These are phyloP conservation scores for Caenorhabditis latens DNA, from an alignment of 1,140 invertebrate genomes.

Conservation along the genomic window DNA sequence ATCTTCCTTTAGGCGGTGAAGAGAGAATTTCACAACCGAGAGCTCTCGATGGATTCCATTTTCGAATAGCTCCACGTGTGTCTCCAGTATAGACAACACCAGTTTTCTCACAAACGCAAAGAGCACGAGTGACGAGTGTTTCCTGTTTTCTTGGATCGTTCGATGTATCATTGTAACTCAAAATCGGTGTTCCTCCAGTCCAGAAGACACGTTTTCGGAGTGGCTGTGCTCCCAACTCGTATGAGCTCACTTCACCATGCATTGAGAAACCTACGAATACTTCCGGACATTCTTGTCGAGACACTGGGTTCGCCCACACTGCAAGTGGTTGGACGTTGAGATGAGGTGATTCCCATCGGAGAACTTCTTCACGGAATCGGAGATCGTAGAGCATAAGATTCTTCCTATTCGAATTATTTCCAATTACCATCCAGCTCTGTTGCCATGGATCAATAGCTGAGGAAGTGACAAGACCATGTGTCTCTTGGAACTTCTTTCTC, in stretches of 20 bases:
- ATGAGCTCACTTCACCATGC: constrained; percentile 32
- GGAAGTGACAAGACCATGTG: constrained; percentile 42
- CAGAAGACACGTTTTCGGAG: constrained; percentile 11
- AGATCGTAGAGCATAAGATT: constrained; percentile 40
- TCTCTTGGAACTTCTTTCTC: constrained; percentile 45
- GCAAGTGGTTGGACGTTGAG: not conserved
- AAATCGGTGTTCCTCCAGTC: constrained; percentile 48
- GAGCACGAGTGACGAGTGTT: constrained; percentile 15
- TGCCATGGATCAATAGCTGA: constrained; percentile 59
- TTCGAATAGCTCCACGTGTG: constrained; percentile 59
- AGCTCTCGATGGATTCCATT: constrained; percentile 56
- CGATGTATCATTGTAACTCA: constrained; percentile 5
- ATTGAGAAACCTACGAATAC: constrained; percentile 28
- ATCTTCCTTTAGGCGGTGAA: constrained; percentile 42
- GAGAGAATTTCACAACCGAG: constrained; percentile 49
- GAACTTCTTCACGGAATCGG: constrained; percentile 32
- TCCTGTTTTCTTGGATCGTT: constrained; percentile 38
- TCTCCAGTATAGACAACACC: constrained; percentile 60
- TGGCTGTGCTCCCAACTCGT: constrained; percentile 25
- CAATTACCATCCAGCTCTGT: constrained; percentile 57
- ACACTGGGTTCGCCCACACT: constrained; percentile 41
- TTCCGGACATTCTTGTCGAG: constrained; percentile 16
- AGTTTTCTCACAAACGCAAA: constrained; percentile 53
- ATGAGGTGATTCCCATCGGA: constrained; percentile 36
- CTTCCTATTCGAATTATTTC: not conserved